phyloP scores from a whole-genome alignment of 2,888 invertebrate species.

The Asteroscopus sphinx region DNA sequence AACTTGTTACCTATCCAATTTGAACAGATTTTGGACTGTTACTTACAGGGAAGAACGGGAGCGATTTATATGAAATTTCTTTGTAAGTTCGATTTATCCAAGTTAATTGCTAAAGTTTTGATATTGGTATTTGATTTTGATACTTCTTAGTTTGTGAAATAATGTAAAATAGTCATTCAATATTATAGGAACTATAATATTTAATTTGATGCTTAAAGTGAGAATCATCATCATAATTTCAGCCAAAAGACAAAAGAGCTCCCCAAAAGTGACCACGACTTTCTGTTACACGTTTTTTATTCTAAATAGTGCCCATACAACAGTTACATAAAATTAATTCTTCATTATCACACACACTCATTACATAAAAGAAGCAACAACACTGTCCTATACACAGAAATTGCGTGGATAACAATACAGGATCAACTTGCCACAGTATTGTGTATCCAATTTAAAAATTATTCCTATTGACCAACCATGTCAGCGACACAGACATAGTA shows the following conservation, averaged over 20 bases:
- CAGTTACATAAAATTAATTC: too few species aligned
- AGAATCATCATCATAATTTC: too few species aligned
- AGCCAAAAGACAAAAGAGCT: too few species aligned
- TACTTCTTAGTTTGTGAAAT: not conserved
- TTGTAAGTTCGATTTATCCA: conserved; percentile 55
- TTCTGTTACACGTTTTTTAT: too few species aligned
- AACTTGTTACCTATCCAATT: conserved; percentile 83
- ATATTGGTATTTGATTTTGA: conserved; percentile 16
- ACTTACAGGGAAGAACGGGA: conserved; percentile 54
- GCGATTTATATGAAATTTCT: conserved; percentile 78
- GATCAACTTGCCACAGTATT: conserved; percentile 59
- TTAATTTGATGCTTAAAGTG: too few species aligned
- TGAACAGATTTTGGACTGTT: conserved; percentile 71
- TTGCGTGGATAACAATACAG: conserved; percentile 17
- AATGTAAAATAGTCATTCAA: not conserved
- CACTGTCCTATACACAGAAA: conserved; percentile 1
- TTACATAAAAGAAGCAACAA: conserved; percentile 4
- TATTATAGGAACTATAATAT: too few species aligned
- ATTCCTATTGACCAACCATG: conserved; percentile 62
- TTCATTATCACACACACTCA: not conserved
- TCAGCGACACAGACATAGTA: too few species aligned
- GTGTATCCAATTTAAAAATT: conserved; percentile 79
- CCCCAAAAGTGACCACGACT: too few species aligned
- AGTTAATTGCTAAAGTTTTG: conserved; percentile 37
- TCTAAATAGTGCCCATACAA: too few species aligned